Percentiles rank a stretch among this genome's conserved stretches.
Conservation (phyloP, 37 sponge, comb jelly and placozoan species). For the Aplysina aerophoba region DNA sequence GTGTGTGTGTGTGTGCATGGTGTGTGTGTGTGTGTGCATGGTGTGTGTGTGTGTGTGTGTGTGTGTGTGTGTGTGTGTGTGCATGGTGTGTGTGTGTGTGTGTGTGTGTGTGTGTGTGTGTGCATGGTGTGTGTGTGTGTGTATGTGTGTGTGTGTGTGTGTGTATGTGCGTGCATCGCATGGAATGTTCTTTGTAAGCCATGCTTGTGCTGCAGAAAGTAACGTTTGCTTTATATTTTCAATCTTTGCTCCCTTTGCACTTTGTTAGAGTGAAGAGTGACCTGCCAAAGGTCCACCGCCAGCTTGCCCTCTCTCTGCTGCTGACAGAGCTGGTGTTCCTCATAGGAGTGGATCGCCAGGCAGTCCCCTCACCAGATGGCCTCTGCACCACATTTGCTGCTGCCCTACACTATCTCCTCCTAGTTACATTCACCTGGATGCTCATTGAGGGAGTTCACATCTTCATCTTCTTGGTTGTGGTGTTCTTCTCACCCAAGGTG, state of each 20-base stretch:
- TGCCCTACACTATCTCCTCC: conserved; percentile 71
- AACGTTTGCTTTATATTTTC: not conserved
- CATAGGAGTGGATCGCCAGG: conserved; percentile 70
- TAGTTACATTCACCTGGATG: conserved; percentile 78
- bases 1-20: too few species aligned
- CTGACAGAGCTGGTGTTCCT: conserved; percentile 75
- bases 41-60: too few species aligned
- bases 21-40: too few species aligned
- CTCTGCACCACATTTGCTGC: conserved; percentile 66
- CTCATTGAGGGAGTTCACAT: conserved; percentile 76
- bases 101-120: too few species aligned
- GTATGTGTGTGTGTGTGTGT: not conserved
- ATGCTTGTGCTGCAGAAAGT: not conserved
- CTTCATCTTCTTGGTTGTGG: conserved; percentile 56
- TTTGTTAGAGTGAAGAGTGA: conserved; percentile 25
- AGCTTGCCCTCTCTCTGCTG: conserved; percentile 73
- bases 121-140: too few species aligned
- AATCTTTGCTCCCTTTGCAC: too few species aligned
- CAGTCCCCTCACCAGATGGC: conserved; percentile 61
- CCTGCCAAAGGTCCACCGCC: conserved; percentile 64
- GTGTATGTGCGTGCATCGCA: too few species aligned
- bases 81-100: too few species aligned
- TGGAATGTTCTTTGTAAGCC: not conserved
- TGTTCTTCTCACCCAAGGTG: conserved; percentile 62
- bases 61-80: too few species aligned